Base-by-base conservation (phyloP, 1,140 invertebrate genomes). In the Thereuonema tuberculata region DNA sequence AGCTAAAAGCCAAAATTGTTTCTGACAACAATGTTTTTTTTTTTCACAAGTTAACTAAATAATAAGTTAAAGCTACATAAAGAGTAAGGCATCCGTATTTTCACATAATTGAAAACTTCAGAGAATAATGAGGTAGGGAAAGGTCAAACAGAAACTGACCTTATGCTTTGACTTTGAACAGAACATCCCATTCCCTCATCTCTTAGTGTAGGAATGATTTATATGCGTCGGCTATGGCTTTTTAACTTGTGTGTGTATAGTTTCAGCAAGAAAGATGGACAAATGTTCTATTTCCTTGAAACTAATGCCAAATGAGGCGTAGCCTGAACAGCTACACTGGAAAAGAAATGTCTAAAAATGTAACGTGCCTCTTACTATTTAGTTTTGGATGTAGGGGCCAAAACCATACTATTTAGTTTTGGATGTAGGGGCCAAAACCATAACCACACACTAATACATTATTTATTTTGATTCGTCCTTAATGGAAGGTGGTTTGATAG, bases 121-220 rank as follows among this genome's bases (percentile, higher is more conserved):
- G 37, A 9, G 9, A n/a, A 43, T 12, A 43, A 43, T 12, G 37
- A 43, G 9, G 37, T n/a, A 43, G 37, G n/a, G n/a, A 43, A 43
- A n/a, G 37, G n/a, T n/a, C n/a, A n/a, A n/a, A n/a, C n/a, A n/a
- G n/a, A n/a, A n/a, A n/a, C n/a, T n/a, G n/a, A n/a, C n/a, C n/a
- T n/a, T n/a, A n/a, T n/a, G n/a, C n/a, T 54, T 24, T 24, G 52
- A 54, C 27, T 54, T 54, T 54, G 12, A 24, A 5, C 52, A 54
- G 24, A 54, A 54, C 24, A 24, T 54, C 2, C 52, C 52, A 24
- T 54, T 9, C 5, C 52, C 52, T 9, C 14, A 12, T 9, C 9
- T 54, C 2, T 28, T 25, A 24, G 52, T 54, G 3, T 26, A 2
- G 52, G 27, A 54, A 24, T 54, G 17, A 24, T 54, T 28, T 54